Percentiles rank a stretch among this genome's conserved stretches.
Evolutionary conservation across 2,888 invertebrate genomes (phyloP).

Genomic region (Rhogogaster chlorosoma): DNA sequence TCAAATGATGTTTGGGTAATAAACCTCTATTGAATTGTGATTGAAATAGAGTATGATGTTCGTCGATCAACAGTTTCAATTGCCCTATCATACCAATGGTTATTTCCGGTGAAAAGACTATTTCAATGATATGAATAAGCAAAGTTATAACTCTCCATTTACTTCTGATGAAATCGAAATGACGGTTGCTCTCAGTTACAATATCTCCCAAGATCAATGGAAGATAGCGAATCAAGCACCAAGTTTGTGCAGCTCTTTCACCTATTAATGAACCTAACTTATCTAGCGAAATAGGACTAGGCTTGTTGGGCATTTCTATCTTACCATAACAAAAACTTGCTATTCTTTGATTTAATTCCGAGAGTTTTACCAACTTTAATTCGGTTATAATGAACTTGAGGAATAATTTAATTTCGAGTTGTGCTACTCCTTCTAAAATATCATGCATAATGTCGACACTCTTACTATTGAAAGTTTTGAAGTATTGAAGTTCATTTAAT

Average conservation of each 20-base stretch:
- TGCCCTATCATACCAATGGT: conserved; percentile 36
- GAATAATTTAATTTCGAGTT: no score
- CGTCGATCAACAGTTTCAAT: conserved; percentile 25
- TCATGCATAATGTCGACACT: no score
- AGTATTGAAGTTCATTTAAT: conserved; percentile 39
- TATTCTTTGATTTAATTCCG: conserved; percentile 50
- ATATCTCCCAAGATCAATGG: conserved; percentile 50
- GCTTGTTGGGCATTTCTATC: conserved; percentile 38
- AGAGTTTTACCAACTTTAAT: no score
- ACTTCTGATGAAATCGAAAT: background rate
- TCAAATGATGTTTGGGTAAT: conserved; percentile 46
- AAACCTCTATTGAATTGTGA: conserved; percentile 24
- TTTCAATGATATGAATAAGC: conserved; percentile 50
- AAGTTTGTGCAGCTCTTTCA: conserved; percentile 54
- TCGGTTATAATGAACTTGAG: no score
- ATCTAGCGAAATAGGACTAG: conserved; percentile 36
- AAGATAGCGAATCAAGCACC: conserved; percentile 49
- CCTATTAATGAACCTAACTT: conserved; percentile 38
- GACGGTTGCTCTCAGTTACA: background rate
- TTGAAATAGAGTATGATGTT: conserved; percentile 51
- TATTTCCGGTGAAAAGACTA: conserved; percentile 52
- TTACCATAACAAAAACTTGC: conserved; percentile 53
- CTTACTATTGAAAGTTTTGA: conserved; percentile 54
- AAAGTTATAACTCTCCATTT: conserved; percentile 51
- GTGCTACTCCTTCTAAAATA: no score